Evolutionary conservation across 2,888 invertebrate genomes (phyloP).

Genomic region (Melinopterus prodromus): DNA sequence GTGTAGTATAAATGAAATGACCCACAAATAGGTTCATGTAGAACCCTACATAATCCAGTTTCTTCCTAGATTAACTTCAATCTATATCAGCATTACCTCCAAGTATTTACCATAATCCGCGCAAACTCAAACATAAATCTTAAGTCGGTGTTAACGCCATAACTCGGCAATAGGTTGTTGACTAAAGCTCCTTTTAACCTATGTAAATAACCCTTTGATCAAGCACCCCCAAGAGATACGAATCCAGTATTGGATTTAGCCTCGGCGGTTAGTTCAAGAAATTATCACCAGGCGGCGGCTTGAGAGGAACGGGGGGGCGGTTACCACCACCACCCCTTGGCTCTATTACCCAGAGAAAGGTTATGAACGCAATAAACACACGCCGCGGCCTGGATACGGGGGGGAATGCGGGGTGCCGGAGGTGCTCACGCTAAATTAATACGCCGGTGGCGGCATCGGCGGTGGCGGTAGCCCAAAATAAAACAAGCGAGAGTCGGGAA

Average conservation of each 20-base stretch:
- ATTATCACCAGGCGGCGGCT: neutral
- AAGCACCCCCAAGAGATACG: neutral
- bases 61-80: too few species aligned
- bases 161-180: neutral
- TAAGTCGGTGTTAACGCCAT: neutral
- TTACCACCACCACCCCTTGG: neutral
- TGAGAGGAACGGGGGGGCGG: neutral
- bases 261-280: neutral
- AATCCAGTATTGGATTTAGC: neutral
- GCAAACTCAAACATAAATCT: neutral
- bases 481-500: neutral
- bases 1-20: too few species aligned
- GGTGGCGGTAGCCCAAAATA: neutral
- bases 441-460: neutral
- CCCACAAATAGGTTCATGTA: too few species aligned
- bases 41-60: too few species aligned
- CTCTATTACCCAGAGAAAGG: neutral
- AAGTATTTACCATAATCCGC: neutral
- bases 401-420: neutral
- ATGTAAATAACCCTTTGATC: neutral
- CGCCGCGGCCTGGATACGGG: neutral
- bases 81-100: too few species aligned
- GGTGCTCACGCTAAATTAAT: constrained; percentile 4
- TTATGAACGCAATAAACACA: constrained; percentile 4
- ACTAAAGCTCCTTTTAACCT: neutral